Evolutionary conservation across 2,113 vertebrate genomes (phyloP).

Genomic region (Gymnobelideus leadbeateri): DNA sequence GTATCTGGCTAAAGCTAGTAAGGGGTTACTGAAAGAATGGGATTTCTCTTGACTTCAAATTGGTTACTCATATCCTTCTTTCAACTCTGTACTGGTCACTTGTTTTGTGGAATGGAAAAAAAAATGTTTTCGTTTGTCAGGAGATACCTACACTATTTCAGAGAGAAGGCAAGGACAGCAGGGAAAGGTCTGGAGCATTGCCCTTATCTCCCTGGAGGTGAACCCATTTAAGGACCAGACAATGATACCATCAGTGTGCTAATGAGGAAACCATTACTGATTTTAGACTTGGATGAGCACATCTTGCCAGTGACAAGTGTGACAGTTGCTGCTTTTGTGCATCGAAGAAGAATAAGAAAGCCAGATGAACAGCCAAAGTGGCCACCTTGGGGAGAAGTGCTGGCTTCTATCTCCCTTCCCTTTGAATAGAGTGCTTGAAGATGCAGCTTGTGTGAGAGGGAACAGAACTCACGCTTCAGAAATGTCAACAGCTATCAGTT

Average conservation of each 20-base stretch:
- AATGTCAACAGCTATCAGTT: conserved; percentile 3
- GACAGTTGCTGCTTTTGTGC: conserved; percentile 26
- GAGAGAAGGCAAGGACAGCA: neutral
- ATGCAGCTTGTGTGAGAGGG: conserved; percentile 1
- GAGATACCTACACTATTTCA: neutral
- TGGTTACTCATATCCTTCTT: neutral
- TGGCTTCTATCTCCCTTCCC: neutral
- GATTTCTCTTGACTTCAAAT: neutral
- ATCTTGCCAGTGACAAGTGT: conserved; percentile 32
- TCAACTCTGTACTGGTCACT: neutral
- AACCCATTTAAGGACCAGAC: neutral
- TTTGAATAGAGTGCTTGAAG: conserved; percentile 58
- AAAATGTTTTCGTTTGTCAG: neutral
- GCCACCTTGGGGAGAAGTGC: conserved; percentile 53
- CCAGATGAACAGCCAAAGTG: conserved; percentile 63
- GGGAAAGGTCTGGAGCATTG: neutral
- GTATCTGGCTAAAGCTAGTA: neutral
- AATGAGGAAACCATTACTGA: neutral
- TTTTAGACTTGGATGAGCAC: conserved; percentile 48
- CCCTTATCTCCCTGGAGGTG: neutral
- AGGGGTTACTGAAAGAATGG: neutral
- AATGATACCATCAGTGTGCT: neutral
- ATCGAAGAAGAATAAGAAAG: conserved; percentile 32
- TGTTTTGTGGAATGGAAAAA: neutral
- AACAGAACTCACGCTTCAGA: conserved; percentile 31